A percentile compares a stretch with the other conserved stretches of the same genome.
Evolutionary conservation across 2,888 invertebrate genomes (phyloP).

Genomic region (Mimumesa dahlbomi): DNA sequence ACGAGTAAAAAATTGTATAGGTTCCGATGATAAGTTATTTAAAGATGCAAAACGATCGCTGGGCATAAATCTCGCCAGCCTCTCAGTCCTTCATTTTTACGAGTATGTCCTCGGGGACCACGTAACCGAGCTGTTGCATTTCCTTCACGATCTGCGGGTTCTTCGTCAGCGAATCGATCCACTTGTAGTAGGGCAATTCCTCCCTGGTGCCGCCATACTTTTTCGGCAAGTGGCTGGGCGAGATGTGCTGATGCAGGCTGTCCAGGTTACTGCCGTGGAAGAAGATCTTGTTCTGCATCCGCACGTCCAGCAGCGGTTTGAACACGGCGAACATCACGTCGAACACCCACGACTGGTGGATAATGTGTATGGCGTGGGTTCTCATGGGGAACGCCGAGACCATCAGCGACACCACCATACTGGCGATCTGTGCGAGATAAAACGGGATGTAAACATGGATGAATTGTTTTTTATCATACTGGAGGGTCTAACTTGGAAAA

Average conservation of each 20-base stretch:
- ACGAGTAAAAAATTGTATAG: background rate
- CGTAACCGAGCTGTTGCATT: conserved; percentile 84
- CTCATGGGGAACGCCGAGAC: conserved; percentile 87
- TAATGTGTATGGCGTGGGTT: conserved; percentile 88
- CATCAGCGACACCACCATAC: conserved; percentile 76
- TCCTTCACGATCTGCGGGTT: conserved; percentile 84
- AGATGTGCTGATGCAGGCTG: conserved; percentile 88
- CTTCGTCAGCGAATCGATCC: conserved; percentile 85
- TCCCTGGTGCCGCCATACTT: conserved; percentile 86
- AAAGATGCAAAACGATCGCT: too few relatives aligned
- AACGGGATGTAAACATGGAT: background rate
- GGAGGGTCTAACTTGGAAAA: too few relatives aligned
- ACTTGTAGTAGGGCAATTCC: conserved; percentile 88
- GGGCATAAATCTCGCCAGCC: background rate
- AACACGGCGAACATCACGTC: conserved; percentile 90
- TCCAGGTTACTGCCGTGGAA: conserved; percentile 88
- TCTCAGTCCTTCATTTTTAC: background rate
- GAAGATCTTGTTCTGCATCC: conserved; percentile 85
- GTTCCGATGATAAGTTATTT: background rate
- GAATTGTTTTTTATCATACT: too few relatives aligned
- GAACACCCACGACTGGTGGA: conserved; percentile 91
- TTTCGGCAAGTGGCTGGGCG: conserved; percentile 87
- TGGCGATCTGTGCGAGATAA: conserved; percentile 77
- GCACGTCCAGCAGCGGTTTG: conserved; percentile 87
- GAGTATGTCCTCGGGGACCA: conserved; percentile 78